Percentiles rank a stretch among this genome's conserved stretches.
These are phyloP conservation scores for Eriosoma lanigerum DNA, from an alignment of 1,140 invertebrate species.

Conservation along the genomic window DNA sequence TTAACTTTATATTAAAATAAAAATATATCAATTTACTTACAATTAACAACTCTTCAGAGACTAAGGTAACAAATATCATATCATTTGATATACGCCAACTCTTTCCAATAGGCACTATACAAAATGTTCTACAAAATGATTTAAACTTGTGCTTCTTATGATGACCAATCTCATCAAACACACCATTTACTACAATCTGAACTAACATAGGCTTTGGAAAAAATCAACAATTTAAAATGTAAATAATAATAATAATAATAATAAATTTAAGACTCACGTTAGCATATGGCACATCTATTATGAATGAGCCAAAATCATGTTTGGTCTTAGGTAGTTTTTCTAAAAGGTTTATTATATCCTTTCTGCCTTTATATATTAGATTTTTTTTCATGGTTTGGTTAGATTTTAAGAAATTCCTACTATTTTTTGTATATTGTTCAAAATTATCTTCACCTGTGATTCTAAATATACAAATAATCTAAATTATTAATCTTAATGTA, in stretches of 20 bases:
- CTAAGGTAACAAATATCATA: conserved; percentile 18
- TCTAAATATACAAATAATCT: conserved; percentile 7
- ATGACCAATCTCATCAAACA: conserved; percentile 8
- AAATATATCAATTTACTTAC: not conserved
- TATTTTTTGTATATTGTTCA: not conserved
- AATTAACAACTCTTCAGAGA: not conserved
- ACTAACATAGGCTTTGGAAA: not conserved
- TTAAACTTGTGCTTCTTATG: not conserved
- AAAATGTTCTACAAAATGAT: conserved; percentile 26
- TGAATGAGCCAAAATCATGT: conserved; percentile 35
- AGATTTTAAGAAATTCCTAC: conserved; percentile 5
- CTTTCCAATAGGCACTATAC: not conserved
- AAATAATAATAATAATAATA: not conserved
- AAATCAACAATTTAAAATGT: not conserved
- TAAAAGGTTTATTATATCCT: conserved; percentile 27
- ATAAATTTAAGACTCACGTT: not conserved
- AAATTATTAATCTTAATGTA: not conserved
- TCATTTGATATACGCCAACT: conserved; percentile 41
- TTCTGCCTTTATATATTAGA: conserved; percentile 17
- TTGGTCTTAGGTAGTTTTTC: conserved; percentile 37
- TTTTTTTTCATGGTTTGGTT: not conserved
- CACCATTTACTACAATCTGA: conserved; percentile 40
- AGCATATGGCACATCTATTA: conserved; percentile 32
- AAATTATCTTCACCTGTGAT: not conserved
- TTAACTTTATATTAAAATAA: not conserved